Evolutionary conservation across 35 echinoderm and acorn worm genomes (phyloP), one percentile per base, ranked within the genome.

Genomic region (Strongylocentrotus purpuratus): DNA sequence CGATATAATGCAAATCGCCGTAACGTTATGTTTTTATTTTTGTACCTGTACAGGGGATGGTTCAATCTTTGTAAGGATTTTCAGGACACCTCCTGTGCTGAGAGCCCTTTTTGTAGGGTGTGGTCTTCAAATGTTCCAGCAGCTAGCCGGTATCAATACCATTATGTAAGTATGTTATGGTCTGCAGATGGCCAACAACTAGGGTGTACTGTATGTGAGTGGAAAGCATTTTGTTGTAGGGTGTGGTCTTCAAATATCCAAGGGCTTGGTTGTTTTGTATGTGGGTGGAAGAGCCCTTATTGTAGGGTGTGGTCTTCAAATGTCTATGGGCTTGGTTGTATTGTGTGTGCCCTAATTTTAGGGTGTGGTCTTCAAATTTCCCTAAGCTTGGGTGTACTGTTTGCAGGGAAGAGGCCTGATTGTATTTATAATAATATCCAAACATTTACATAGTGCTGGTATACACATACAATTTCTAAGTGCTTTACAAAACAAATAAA

Each of bases 71-170:
- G 20, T 94, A 25, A 87, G 95, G 46, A 97, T 99, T 47, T 90
- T 99, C 46, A 95, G 94, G 55, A 96, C 96, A 60, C 94, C 96
- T 22, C 33, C 96, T 18, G 98, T 99, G 0, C 88, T 96, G 25
- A 95, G 95, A 95, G 98, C 98, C 47, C 58, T 99, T 5, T 96
- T 98, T 85, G 93, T 99, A 31, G 98, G 97, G 15, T 98, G 97
- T 97, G 95, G 98, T 10, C 92, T 99, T 15, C 98, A 99, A 94
- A 98, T 99, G 94, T 97, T 99, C 89, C 98, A 99, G 55, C 98
- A 99, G 65, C 65, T 99, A 52, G 98, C 97, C 17, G 98, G 98
- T 8, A 99, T 99, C 17, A 99, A 99, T 92, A 99, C 98, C 48
- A 94, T 99, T 55, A 98, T 99, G 97, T 99, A 97, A 98, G 97